A percentile compares a stretch with the other conserved stretches of the same genome.
These are phyloP conservation scores for Oreochromis tanganicae DNA, from an alignment of 2,113 vertebrate genomes.

Conservation along the genomic window DNA sequence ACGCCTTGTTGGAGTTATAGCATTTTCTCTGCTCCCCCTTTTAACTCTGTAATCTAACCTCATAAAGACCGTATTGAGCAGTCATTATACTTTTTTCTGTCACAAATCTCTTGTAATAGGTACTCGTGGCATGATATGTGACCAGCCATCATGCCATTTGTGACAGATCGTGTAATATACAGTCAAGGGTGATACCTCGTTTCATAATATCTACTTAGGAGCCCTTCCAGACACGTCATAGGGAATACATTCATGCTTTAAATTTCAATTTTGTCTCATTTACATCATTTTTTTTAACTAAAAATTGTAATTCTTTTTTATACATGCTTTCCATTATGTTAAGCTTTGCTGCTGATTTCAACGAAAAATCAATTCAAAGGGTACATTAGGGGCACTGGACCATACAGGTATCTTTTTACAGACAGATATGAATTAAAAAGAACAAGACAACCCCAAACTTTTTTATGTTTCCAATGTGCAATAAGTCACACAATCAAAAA, in stretches of 20 bases:
- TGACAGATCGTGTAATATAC: background rate
- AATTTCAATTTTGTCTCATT: background rate
- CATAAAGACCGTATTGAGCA: background rate
- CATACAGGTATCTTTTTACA: background rate
- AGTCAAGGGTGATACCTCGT: background rate
- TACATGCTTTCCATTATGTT: background rate
- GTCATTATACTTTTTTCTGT: background rate
- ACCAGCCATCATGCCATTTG: background rate
- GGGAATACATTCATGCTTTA: background rate
- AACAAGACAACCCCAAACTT: background rate
- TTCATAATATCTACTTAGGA: background rate
- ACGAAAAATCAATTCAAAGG: background rate
- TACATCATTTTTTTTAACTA: background rate
- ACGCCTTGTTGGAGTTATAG: background rate
- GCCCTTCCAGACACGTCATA: background rate
- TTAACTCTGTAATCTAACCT: background rate
- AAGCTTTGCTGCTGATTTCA: background rate
- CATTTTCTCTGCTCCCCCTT: background rate
- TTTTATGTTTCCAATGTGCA: background rate
- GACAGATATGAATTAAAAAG: background rate
- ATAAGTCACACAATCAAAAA: background rate
- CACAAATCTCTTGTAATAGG: background rate
- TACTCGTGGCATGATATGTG: background rate
- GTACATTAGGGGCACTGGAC: background rate
- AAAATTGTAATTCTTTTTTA: background rate